A percentile compares a stretch with the other conserved stretches of the same genome.
These are phyloP conservation scores for Aporophyla nigra DNA, from an alignment of 2,888 invertebrate species.

Conservation along the genomic window DNA sequence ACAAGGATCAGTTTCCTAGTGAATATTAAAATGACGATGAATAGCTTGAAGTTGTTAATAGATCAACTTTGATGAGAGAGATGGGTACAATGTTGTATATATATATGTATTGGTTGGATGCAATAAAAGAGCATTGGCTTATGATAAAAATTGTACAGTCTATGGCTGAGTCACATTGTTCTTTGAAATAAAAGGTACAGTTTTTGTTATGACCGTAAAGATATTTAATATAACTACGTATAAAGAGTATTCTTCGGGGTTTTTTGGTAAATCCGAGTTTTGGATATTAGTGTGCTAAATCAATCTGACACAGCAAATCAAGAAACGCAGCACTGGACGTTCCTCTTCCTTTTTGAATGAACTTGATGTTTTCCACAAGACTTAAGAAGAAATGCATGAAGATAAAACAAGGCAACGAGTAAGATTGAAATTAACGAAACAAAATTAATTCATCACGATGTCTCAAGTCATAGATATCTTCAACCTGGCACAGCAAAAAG, in stretches of 20 bases:
- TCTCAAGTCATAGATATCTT: background rate
- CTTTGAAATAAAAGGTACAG: background rate
- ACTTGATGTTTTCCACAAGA: background rate
- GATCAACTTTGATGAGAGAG: constrained; percentile 21
- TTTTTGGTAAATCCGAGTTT: too few relatives aligned
- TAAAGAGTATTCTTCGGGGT: too few relatives aligned
- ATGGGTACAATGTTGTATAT: background rate
- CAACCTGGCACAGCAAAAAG: background rate
- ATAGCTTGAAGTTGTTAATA: constrained; percentile 51
- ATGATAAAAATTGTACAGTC: background rate
- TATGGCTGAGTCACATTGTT: background rate
- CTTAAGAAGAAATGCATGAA: background rate
- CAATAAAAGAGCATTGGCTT: background rate
- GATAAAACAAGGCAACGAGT: background rate
- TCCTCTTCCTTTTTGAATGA: too few relatives aligned
- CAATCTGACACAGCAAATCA: too few relatives aligned
- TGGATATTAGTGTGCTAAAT: too few relatives aligned
- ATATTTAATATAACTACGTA: too few relatives aligned
- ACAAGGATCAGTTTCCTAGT: constrained; percentile 64
- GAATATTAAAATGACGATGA: constrained; percentile 70
- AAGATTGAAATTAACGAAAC: background rate
- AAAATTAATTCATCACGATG: background rate
- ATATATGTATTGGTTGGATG: background rate
- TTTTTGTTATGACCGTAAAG: background rate
- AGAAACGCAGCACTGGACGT: background rate